Base-by-base conservation (phyloP, 1,140 invertebrate genomes). In the Pentalonia nigronervosa region DNA sequence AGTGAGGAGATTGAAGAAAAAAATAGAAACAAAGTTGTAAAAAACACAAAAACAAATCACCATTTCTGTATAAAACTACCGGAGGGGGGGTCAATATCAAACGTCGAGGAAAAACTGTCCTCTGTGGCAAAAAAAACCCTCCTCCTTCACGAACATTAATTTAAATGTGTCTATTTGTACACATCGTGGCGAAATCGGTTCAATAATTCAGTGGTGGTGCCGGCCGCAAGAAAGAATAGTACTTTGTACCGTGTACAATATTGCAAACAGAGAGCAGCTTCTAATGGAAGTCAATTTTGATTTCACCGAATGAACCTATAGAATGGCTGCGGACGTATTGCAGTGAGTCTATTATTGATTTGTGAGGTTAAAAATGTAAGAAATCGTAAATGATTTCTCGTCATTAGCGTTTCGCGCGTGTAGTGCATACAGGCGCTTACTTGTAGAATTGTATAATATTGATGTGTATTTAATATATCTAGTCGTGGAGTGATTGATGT, bases 41-140 rank as follows among this genome's bases (percentile, higher is more conserved):
- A 56, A 90, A 90, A 11, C n/a, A 76, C 25, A 90, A 90, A 90
- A 67, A 67, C 53, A 90, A 90, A 90, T 90, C 89, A 30, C 89
- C 89, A 45, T 36, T 90, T 67, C 53, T 25, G 25, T 45, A 45
- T 45, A 36, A 67, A 90, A 90, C 53, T 53, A 36, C 34, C 36
- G 25, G 4, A 90, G 50, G 23, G 50, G 23, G 86, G 87, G 30
- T 47, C 47, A 89, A 21, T 36, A 89, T 47, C 21, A 34, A 34
- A 20, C 25, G 30, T 6, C 8, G n/a, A 21, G n/a, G 9, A 20
- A 34, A n/a, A 56, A 50, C 34, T 20, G n/a, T 87, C 2, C 8
- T n/a, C 2, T 20, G 47, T 48, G 30, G 86, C 30, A 41, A 47
- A 48, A 76, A 76, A 76, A 20, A 0, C n/a, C 14, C 14, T 30